Conservation (phyloP, 1,140 invertebrate species). For the Mesaphorura yosii region DNA sequence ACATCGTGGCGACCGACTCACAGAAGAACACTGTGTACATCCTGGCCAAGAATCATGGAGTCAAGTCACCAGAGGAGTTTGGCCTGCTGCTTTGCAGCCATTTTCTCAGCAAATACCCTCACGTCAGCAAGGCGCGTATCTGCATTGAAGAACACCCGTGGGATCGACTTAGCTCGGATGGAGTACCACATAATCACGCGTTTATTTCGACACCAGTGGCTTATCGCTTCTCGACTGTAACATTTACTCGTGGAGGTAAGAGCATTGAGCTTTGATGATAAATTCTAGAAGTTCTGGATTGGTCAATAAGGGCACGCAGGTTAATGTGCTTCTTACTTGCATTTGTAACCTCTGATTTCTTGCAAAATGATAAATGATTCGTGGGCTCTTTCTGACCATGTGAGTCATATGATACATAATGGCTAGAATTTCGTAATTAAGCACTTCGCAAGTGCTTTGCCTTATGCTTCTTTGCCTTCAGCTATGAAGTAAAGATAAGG, state of each 20-base stretch:
- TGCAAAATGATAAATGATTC: no score
- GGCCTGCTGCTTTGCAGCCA: constrained; percentile 54
- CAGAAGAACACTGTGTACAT: constrained; percentile 73
- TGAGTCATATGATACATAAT: no score
- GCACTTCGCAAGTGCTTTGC: no score
- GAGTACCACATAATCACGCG: constrained; percentile 55
- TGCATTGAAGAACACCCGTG: constrained; percentile 59
- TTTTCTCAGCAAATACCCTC: constrained; percentile 56
- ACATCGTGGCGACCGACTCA: constrained; percentile 65
- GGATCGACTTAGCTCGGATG: constrained; percentile 50
- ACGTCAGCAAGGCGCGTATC: constrained; percentile 54
- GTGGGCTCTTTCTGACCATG: no score
- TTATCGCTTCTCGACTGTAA: constrained; percentile 51
- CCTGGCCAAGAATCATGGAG: constrained; percentile 59
- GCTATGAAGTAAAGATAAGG: no score
- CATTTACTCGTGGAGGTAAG: constrained; percentile 50
- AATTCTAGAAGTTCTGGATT: no score
- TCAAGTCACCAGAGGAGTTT: constrained; percentile 57
- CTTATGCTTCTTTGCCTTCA: no score
- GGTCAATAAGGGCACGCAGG: no score
- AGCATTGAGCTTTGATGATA: no score
- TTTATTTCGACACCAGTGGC: constrained; percentile 54
- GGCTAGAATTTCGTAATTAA: no score
- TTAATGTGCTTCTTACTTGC: no score
- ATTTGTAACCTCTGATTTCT: no score